Base-by-base conservation (phyloP, 2,113 vertebrate species). In the Pseudorhombus dupliciocellatus region DNA sequence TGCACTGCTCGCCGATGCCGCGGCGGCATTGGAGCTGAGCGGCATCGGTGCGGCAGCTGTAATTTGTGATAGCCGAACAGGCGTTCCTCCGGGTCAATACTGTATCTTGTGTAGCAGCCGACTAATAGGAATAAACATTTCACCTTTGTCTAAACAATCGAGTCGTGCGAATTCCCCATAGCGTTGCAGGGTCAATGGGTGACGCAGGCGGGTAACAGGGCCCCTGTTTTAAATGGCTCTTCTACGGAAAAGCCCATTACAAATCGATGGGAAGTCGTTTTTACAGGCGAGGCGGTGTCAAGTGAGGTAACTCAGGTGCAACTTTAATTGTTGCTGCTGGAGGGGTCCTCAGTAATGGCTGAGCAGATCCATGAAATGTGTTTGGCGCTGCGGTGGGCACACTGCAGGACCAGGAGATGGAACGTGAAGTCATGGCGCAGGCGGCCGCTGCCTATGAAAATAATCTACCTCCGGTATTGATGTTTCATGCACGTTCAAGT, bases 51-150 rank as follows among this genome's bases (percentile, higher is more conserved):
- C 70, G 40, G 83, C 87, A 46, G 84, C 87, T 86, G 78, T 87
- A 91, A 91, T 92, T 87, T 92, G 89, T 84, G 85, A 90, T 87
- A 72, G 87, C 86, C 76, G 83, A 90, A 91, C 81, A 83, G 76
- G 86, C 75, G 40, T 66, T 85, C 70, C 44, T 30, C 28, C 15
- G 4, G 85, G 86, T 94, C 93, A 84, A 93, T 93, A 93, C 81
- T 5, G 76, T 48, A 85, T 88, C 74, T 86, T 48, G 81, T 75
- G 82, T n/a, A 80, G 77, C 75, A 82, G 88, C 61, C 2, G 66
- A 84, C 88, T 90, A 91, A 93, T 89, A 92, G 90, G 91, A 88
- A 84, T 92, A 93, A 92, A 93, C 92, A 92, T 91, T 93, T 90
- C 77, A 91, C 89, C 91, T 92, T 92, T 89, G 86, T 90, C 85